Evolutionary conservation across 2,113 vertebrate genomes (phyloP).

Genomic region (Kryptolebias marmoratus): DNA sequence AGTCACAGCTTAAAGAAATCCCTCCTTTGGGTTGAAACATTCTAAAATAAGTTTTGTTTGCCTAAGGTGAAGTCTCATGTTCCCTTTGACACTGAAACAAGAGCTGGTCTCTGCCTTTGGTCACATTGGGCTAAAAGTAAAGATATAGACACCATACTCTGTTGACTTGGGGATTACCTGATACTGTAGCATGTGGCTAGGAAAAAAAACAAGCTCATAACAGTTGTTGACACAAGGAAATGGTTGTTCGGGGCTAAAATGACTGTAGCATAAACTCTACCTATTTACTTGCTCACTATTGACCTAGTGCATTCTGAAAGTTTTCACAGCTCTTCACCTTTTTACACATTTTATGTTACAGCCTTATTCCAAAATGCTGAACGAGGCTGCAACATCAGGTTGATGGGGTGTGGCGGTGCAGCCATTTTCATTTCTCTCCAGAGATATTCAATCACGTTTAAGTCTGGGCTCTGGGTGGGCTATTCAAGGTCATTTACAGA

Average conservation of each 20-base stretch:
- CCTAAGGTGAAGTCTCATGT: slow-evolving; percentile 57
- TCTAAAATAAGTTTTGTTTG: slow-evolving; percentile 58
- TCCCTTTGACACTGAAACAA: slow-evolving; percentile 31
- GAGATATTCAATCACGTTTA: no score
- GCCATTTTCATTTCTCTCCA: no score
- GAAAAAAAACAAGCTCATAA: slow-evolving; percentile 31
- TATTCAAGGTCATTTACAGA: no score
- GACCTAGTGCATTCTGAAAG: no score
- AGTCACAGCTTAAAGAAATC: slow-evolving; percentile 18
- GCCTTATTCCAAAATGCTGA: no score
- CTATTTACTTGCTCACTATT: neutral
- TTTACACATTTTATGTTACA: no score
- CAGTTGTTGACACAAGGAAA: slow-evolving; percentile 43
- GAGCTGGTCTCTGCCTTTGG: slow-evolving; percentile 14
- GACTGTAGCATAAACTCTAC: slow-evolving; percentile 21
- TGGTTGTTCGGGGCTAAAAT: slow-evolving; percentile 38
- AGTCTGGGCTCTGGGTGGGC: no score
- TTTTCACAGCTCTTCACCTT: no score
- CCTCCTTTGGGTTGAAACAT: slow-evolving; percentile 27
- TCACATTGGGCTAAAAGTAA: slow-evolving; percentile 32
- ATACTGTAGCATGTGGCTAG: slow-evolving; percentile 8
- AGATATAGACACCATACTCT: slow-evolving; percentile 33
- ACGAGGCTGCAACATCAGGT: no score
- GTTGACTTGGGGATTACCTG: slow-evolving; percentile 57
- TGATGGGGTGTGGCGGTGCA: no score